Evolutionary conservation across 2,113 vertebrate species (phyloP), one percentile per base, ranked within the genome.

Genomic region (Scomber colias): DNA sequence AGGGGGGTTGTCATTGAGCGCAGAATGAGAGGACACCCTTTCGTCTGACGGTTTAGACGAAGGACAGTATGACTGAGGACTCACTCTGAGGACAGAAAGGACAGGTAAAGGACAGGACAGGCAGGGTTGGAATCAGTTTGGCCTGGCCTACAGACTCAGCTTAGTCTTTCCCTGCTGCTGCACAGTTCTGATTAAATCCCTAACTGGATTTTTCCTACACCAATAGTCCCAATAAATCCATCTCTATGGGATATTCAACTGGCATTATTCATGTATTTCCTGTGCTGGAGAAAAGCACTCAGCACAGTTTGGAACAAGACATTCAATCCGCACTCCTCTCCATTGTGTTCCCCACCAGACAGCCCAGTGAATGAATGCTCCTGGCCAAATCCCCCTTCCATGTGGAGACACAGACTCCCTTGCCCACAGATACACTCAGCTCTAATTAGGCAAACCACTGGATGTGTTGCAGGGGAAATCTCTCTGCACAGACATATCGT

Each of bases 401-500:
- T 81, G 77, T 69, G 78, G 86, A 82, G 79, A 71, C 68, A 15
- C 84, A 82, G 82, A 77, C 75, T 76, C 77, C 54, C 30, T 64
- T 72, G 73, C 82, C 81, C 86, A 83, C 87, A 85, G 84, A 93
- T 77, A 76, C 66, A 77, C 86, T 89, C 60, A 14, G 65, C 88
- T 90, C 75, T 90, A 91, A 93, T 90, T 89, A 89, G 86, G 75
- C 72, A 71, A 75, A 84, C 86, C 81, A 45, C 85, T 91, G 87
- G 81, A 91, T 27, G 62, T 84, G 85, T 73, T 85, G 83, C 31
- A 53, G 67, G 30, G 64, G 69, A 76, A 80, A 85, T 86, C 82
- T 88, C 78, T 60, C 71, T 81, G 65, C 76, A 81, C 81, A 90
- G 84, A 88, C 87, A 81, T 83, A 92, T 85, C 63, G 55, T 89